Conservation (phyloP, 2,888 invertebrate genomes). For the Lithosia quadra region DNA sequence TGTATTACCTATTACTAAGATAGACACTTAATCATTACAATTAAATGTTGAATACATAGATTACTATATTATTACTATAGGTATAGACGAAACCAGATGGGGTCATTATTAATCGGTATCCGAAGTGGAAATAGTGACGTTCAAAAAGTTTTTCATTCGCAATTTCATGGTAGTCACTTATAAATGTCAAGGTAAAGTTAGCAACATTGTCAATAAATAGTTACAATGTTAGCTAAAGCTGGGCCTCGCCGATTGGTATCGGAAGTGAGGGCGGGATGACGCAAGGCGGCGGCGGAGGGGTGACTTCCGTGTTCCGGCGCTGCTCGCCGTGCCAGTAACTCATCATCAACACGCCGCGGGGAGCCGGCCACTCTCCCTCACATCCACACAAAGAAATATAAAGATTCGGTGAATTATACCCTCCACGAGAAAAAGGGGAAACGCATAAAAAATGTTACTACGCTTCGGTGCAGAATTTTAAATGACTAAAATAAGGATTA, state of each 20-base stretch:
- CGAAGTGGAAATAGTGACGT: not conserved
- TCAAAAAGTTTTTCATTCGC: not conserved
- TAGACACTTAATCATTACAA: not conserved
- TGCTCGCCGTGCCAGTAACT: conserved; percentile 73
- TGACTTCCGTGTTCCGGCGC: conserved; percentile 76
- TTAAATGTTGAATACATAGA: not conserved
- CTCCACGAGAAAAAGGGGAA: conserved; percentile 73
- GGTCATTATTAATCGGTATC: not conserved
- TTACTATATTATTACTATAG: not conserved
- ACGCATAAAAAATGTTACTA: conserved; percentile 48
- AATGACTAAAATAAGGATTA: conserved; percentile 33
- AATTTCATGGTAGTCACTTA: not conserved
- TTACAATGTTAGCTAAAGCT: conserved; percentile 69
- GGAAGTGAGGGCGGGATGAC: conserved; percentile 78
- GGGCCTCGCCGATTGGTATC: conserved; percentile 77
- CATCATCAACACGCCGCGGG: conserved; percentile 82
- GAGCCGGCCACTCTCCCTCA: conserved; percentile 67
- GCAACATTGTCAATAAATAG: conserved; percentile 71
- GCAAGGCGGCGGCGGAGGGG: conserved; percentile 69
- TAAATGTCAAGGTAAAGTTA: conserved; percentile 2
- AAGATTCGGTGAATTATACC: conserved; percentile 83
- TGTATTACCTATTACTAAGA: not conserved
- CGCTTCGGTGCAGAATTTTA: conserved; percentile 34
- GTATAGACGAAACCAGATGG: too few species aligned
- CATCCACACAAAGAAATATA: conserved; percentile 76